Percentiles rank a stretch among this genome's conserved stretches.
These are phyloP conservation scores for Discoglossus pictus DNA, from an alignment of 2,797 vertebrate genomes.

Conservation along the genomic window DNA sequence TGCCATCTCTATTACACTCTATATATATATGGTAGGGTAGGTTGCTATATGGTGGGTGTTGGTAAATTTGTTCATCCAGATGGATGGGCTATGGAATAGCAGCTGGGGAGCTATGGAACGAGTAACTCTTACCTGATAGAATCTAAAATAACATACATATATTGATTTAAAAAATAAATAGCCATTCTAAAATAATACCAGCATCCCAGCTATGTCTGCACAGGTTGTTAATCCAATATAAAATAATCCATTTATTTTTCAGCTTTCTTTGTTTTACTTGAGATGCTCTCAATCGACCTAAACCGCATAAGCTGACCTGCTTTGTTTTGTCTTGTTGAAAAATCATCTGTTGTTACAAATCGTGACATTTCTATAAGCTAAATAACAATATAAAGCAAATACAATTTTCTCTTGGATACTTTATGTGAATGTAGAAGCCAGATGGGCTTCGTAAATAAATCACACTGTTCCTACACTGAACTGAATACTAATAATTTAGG, in stretches of 20 bases:
- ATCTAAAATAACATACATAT: too few relatives aligned
- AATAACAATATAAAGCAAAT: conserved; percentile 44
- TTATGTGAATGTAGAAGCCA: conserved; percentile 23
- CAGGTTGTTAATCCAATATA: conserved; percentile 3
- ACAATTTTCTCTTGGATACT: conserved; percentile 41
- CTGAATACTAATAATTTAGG: conserved; percentile 39
- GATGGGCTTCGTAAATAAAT: conserved; percentile 46
- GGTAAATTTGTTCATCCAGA: too few relatives aligned
- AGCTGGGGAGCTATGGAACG: too few relatives aligned
- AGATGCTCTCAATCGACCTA: background rate
- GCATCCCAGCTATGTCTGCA: too few relatives aligned
- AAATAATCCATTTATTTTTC: background rate
- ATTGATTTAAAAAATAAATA: too few relatives aligned
- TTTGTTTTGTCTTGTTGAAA: conserved; percentile 25
- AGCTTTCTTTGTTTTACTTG: background rate
- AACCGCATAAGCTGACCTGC: background rate
- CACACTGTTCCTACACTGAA: conserved; percentile 3
- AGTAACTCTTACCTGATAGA: too few relatives aligned
- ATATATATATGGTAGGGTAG: too few relatives aligned
- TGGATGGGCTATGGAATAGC: too few relatives aligned
- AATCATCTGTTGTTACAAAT: conserved; percentile 37
- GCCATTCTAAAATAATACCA: too few relatives aligned
- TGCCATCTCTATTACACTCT: too few relatives aligned
- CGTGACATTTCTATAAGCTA: conserved; percentile 46
- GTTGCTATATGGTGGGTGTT: too few relatives aligned